Evolutionary conservation across 2,888 invertebrate species (phyloP), one percentile per base, ranked within the genome.

Genomic region (Atrina japonica): DNA sequence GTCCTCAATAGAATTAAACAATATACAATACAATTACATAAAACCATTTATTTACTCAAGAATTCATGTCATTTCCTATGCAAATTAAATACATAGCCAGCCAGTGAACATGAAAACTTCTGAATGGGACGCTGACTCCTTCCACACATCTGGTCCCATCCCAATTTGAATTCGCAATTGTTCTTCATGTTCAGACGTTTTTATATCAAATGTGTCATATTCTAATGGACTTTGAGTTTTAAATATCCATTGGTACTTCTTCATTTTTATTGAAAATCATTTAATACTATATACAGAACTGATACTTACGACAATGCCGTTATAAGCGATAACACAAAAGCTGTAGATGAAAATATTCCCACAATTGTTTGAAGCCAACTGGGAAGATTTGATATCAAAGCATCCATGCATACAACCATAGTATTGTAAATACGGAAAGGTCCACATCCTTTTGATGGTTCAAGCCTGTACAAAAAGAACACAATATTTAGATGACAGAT

Each of bases 221-320:
- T n/a, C n/a, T n/a, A n/a, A n/a, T n/a, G n/a, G n/a, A n/a, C n/a
- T n/a, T n/a, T n/a, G n/a, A n/a, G n/a, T n/a, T n/a, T n/a, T n/a
- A n/a, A n/a, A n/a, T n/a, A n/a, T n/a, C n/a, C n/a, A n/a, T n/a
- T n/a, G n/a, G n/a, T n/a, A n/a, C n/a, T n/a, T n/a, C n/a, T n/a
- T n/a, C n/a, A n/a, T n/a, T n/a, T n/a, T 21, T 9, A 5, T 14
- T 29, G 29, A 25, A 27, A 0, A n/a, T 18, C 30, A 16, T 21
- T 27, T 3, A 29, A 16, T 53, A 29, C 16, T 30, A 27, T 53
- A 9, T 53, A 11, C 16, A 29, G 35, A 9, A 21, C 5, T 47
- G 5, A 52, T 35, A 87, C 90, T 91, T 83, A 94, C 94, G 92
- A 91, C 3, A 94, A 91, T 73, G 95, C 92, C n/a, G 94, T 91